Conservation (phyloP, 2,113 vertebrate species). For the Stictonetta naevosa region DNA sequence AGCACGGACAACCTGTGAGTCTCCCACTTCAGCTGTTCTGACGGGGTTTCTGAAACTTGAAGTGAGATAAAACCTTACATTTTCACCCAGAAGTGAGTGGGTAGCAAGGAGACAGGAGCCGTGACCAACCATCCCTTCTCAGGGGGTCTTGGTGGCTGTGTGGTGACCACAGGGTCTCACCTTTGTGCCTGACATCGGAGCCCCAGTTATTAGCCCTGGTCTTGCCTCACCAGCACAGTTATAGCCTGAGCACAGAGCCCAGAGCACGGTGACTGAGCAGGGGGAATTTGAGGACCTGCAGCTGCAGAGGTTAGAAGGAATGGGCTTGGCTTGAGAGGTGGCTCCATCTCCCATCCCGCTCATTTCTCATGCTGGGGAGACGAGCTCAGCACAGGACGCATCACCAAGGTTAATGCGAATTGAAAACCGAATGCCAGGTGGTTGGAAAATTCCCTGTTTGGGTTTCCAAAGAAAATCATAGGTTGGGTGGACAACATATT, state of each 20-base stretch:
- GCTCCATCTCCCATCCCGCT: neutral
- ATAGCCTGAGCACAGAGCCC: neutral
- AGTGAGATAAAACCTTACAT: neutral
- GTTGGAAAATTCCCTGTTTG: slow-evolving; percentile 17
- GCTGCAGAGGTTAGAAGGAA: neutral
- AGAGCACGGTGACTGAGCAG: neutral
- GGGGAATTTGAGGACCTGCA: neutral
- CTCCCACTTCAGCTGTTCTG: neutral
- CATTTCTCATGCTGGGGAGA: neutral
- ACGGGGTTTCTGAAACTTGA: neutral
- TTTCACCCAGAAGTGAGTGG: neutral
- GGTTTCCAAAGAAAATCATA: neutral
- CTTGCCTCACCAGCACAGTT: neutral
- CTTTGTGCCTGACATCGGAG: neutral
- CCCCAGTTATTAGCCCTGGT: neutral
- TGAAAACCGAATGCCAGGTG: neutral
- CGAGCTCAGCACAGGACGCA: neutral
- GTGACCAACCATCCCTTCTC: neutral
- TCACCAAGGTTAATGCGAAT: neutral
- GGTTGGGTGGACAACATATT: neutral
- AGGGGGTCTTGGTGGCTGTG: rapidly evolving
- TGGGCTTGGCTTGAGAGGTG: neutral
- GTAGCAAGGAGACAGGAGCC: neutral
- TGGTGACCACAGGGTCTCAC: neutral
- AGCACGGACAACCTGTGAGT: neutral